Evolutionary conservation across 2,113 vertebrate species (phyloP), one percentile per base, ranked within the genome.

Genomic region (Phalacrocorax aristotelis): DNA sequence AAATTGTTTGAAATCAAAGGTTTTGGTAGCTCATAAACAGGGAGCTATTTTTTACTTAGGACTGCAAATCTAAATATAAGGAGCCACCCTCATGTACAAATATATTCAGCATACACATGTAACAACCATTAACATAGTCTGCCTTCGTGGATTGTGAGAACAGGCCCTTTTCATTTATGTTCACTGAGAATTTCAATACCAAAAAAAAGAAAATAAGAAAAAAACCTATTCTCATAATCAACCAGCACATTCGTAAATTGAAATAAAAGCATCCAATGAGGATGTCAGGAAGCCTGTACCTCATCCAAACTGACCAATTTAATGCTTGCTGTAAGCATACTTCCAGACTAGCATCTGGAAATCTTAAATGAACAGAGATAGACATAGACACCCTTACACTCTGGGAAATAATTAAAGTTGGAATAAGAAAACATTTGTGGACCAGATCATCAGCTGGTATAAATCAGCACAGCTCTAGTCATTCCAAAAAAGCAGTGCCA

Each of bases 311-410:
- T 90, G 93, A 95, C 78, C 93, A 93, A 62, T 80, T 93, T 95
- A 97, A 90, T 88, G 68, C n/a, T 54, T 90, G 62, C 64, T 80
- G 8, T 83, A 93, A 95, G 54, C 64, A 40, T 83, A 75, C 78
- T 94, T 96, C 82, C 90, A 95, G 93, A 91, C 84, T 71, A 94
- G 71, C 95, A 94, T 95, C 96, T 97, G 95, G 95, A 97, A 97
- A 95, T 68, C 75, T 95, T 93, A 94, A 90, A 94, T 64, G 82
- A 97, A 51, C 54, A 87, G 87, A 96, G 94, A 94, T 95, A 96
- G 93, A 65, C 70, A 80, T 51, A 90, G 94, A 95, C 83, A 97
- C 70, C 46, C 87, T 95, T 91, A 83, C 26, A 55, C 79, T 91
- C 84, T 93, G 94, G 62, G 84, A 97, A 96, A 91, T 81, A 96